Percentiles rank a stretch among this genome's conserved stretches.
phyloP scores from a whole-genome alignment of 2,113 vertebrate genomes.

The Leucopsar rothschildi region DNA sequence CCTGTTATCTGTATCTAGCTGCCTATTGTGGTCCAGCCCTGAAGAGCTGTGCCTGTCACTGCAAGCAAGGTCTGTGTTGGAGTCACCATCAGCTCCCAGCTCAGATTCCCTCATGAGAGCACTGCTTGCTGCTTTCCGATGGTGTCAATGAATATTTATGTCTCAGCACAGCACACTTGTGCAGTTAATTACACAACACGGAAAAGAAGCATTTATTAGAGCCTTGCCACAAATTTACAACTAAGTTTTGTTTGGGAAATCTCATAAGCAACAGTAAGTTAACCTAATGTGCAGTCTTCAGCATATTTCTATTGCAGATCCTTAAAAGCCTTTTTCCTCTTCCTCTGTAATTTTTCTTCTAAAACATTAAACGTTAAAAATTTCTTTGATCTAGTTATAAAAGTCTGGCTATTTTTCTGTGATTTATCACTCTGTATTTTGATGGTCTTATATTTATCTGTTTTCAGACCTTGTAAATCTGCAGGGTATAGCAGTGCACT shows the following conservation, averaged over 20 bases:
- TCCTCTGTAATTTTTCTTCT: background rate
- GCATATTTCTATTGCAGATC: background rate
- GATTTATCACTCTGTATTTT: background rate
- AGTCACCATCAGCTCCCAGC: background rate
- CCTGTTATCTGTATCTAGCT: background rate
- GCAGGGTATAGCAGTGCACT: background rate
- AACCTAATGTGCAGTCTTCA: background rate
- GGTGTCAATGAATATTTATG: background rate
- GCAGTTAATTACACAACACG: background rate
- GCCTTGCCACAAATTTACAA: background rate
- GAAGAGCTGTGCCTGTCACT: too few relatives aligned
- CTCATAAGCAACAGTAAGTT: background rate
- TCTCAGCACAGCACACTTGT: background rate
- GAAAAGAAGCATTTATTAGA: background rate
- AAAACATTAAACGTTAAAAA: background rate
- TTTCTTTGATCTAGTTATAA: background rate
- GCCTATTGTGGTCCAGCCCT: background rate
- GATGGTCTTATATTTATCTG: background rate
- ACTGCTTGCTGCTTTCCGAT: background rate
- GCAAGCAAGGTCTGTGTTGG: background rate
- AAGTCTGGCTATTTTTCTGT: background rate
- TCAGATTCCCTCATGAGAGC: background rate
- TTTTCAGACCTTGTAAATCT: background rate
- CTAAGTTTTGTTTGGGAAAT: background rate
- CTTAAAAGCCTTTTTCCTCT: background rate